These are phyloP conservation scores for Pteronura brasiliensis DNA, from an alignment of 2,113 vertebrate genomes.

Conservation along the genomic window DNA sequence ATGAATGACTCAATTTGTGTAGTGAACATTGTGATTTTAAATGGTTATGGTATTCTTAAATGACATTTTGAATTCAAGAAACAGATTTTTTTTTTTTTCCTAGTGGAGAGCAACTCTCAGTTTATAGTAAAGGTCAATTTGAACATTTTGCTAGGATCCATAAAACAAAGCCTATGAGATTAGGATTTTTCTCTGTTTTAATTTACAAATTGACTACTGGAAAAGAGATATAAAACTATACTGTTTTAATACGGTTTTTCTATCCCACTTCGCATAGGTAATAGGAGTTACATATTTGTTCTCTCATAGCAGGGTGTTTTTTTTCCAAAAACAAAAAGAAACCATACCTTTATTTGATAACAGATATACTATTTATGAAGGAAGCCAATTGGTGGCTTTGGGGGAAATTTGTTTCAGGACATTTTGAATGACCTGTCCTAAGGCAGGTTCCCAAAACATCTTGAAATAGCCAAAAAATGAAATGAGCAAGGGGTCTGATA, in stretches of 20 bases:
- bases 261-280: neutral
- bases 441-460: neutral
- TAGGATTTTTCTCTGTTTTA: constrained; percentile 4
- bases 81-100: neutral
- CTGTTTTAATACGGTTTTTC: neutral
- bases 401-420: neutral
- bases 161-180: neutral
- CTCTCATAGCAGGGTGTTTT: neutral
- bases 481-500: neutral
- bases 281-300: neutral
- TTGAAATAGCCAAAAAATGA: neutral
- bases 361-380: neutral
- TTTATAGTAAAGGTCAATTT: constrained; percentile 17
- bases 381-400: neutral
- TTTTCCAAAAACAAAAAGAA: neutral
- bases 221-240: neutral
- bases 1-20: neutral
- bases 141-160: neutral
- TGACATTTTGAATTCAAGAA: neutral
- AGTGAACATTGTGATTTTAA: neutral
- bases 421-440: neutral
- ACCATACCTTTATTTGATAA: neutral
- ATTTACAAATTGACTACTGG: neutral
- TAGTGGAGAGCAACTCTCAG: neutral
- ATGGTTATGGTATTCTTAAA: constrained; percentile 7